Evolutionary conservation across 1,140 invertebrate genomes (phyloP), one percentile per base, ranked within the genome.

Genomic region (Drosophila burlai): DNA sequence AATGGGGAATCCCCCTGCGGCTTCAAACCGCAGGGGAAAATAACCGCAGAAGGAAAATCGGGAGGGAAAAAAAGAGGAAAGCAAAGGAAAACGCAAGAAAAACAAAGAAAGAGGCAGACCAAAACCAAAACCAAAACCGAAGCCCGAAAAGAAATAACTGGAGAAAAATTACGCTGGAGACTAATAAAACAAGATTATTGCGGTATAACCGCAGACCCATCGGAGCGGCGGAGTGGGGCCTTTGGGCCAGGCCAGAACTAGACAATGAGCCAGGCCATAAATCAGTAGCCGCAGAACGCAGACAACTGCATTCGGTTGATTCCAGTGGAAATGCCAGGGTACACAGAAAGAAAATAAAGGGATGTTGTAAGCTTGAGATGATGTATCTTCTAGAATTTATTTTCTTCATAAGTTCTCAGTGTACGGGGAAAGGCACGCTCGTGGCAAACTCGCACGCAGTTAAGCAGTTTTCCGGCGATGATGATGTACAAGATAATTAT

Each of bases 111-210:
- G 59, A 15, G 61, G 16, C 45, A 69, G 18, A 72, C 54, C 52
- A 61, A 67, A 59, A 57, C 36, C 26, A 29, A 3, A 24, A 24
- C 24, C 60, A 40, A 66, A 66, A 38, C 58, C 76, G 45, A 61
- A 60, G 40, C 62, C 42, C 24, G 26, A 55, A 54, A 46, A 72
- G 73, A 83, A 76, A 68, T 43, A 84, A 85, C 74, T 77, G 81
- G 77, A 66, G 73, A 81, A 84, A 81, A 84, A 84, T 81, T 77
- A 84, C 82, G 61, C 82, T 84, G 61, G 82, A 84, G 81, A 84
- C 81, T 84, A 84, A 84, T 84, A 84, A 84, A 84, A 84, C 81
- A 84, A 71, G 82, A 84, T 84, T 84, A 84, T 84, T 85, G 82
- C 74, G 82, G 82, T 84, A 81, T 50, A 81, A 81, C 81, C 74